Conservation (phyloP, 2,113 vertebrate genomes). For the Psilopsiagon aurifrons region DNA sequence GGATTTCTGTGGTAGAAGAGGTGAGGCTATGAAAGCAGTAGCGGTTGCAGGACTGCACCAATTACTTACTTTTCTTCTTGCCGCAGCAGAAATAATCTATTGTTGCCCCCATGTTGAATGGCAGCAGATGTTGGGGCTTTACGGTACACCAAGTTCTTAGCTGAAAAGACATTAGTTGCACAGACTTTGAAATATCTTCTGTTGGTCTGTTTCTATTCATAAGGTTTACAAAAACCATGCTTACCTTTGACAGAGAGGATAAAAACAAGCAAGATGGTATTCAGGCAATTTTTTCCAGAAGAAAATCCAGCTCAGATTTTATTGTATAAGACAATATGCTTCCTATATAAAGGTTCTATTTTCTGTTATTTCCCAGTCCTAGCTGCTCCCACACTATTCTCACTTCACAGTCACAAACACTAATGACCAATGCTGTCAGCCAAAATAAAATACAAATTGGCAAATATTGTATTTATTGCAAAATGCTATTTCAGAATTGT, state of each 20-base stretch:
- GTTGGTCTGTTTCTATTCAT: slow-evolving; percentile 18
- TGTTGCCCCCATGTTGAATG: not conserved
- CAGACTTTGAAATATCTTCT: slow-evolving; percentile 19
- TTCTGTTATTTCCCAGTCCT: not conserved
- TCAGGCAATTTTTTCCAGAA: not conserved
- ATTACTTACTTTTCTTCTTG: not conserved
- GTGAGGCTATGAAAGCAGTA: not conserved
- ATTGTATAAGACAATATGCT: not conserved
- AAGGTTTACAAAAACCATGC: not conserved
- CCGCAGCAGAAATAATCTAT: slow-evolving; percentile 16
- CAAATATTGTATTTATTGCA: not conserved
- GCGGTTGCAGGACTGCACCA: not conserved
- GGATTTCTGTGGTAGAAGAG: not conserved
- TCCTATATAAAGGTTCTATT: not conserved
- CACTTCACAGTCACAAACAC: not conserved
- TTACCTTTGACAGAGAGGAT: not conserved
- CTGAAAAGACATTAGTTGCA: slow-evolving; percentile 2
- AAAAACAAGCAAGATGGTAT: not conserved
- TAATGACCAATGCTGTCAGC: not conserved
- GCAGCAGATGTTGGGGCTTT: slow-evolving; percentile 19
- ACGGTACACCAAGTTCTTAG: not conserved
- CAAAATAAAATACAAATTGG: not conserved
- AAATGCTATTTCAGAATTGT: not conserved
- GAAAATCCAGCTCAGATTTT: not conserved
- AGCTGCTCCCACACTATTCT: not conserved